A percentile compares a stretch with the other conserved stretches of the same genome.
Evolutionary conservation across 2,888 invertebrate species (phyloP).

Genomic region (Cataglyphis altisquamis): DNA sequence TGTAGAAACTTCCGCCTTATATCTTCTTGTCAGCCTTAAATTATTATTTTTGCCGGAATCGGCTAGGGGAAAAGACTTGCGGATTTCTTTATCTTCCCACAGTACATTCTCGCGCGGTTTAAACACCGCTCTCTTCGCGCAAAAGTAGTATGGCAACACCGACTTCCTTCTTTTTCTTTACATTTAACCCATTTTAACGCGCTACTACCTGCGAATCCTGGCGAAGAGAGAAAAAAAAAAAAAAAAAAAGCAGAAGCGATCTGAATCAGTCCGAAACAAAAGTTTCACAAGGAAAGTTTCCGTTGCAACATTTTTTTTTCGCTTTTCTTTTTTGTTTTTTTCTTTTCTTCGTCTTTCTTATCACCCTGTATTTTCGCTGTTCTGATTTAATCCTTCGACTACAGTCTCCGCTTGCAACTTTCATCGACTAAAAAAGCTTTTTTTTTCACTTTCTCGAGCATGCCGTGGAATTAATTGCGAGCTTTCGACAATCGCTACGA

Average conservation of each 20-base stretch:
- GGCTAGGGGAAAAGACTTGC: not conserved
- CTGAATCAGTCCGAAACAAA: not conserved
- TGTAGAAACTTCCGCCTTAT: slow-evolving; percentile 51
- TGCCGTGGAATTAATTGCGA: not conserved
- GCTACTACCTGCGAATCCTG: slow-evolving; percentile 11
- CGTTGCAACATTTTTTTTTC: not conserved
- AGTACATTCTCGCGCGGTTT: slow-evolving; percentile 20
- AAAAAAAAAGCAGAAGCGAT: slow-evolving; percentile 2
- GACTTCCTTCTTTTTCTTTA: not conserved
- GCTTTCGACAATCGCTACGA: not conserved
- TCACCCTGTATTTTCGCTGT: not conserved
- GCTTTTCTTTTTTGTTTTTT: not conserved
- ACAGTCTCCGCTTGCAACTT: slow-evolving; percentile 24
- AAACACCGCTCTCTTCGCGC: not conserved
- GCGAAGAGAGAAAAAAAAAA: not conserved
- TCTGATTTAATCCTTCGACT: slow-evolving; percentile 34
- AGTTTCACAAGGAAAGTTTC: slow-evolving; percentile 36
- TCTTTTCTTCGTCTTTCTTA: not conserved
- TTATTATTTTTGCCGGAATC: slow-evolving; percentile 34
- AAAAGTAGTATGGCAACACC: slow-evolving; percentile 26
- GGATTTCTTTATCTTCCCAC: slow-evolving; percentile 18
- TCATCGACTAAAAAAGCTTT: not conserved
- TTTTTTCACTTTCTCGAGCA: not conserved
- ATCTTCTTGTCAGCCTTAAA: slow-evolving; percentile 31
- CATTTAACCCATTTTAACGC: slow-evolving; percentile 35